Conservation (phyloP, 2,888 invertebrate genomes). For the Isotomurus palustris region DNA sequence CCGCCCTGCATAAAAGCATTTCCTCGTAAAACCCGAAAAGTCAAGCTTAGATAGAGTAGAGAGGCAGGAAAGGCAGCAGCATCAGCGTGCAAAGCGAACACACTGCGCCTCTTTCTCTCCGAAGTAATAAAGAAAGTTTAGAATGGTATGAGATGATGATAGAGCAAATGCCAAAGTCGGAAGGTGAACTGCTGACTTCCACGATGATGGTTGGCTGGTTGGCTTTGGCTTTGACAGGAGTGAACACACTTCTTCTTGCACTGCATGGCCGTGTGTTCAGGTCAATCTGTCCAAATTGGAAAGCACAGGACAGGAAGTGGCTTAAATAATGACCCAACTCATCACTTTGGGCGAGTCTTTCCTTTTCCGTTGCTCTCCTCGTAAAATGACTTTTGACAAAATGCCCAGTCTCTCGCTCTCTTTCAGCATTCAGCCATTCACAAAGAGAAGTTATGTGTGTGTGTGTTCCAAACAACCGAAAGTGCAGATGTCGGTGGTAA, state of each 20-base stretch:
- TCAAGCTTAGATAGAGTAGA: background rate
- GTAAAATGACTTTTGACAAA: constrained; percentile 6
- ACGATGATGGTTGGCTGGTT: background rate
- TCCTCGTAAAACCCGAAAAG: constrained; percentile 20
- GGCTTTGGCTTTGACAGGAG: background rate
- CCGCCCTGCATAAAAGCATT: constrained; percentile 28
- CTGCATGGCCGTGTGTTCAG: background rate
- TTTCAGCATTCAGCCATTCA: no score
- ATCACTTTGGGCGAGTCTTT: constrained; percentile 6
- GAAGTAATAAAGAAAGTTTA: constrained; percentile 3
- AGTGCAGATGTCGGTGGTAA: no score
- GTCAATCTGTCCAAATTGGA: constrained; percentile 5
- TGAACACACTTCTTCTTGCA: background rate
- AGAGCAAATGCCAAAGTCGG: background rate
- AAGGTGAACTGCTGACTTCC: background rate
- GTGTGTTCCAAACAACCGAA: no score
- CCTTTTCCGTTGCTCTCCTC: background rate
- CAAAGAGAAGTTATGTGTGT: no score
- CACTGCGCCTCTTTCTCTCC: background rate
- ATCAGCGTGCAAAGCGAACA: background rate
- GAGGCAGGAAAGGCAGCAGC: constrained; percentile 7
- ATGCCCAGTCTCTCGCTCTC: background rate
- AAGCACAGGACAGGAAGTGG: constrained; percentile 7
- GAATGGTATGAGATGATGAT: constrained; percentile 1
- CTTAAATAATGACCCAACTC: constrained; percentile 4